Base-by-base conservation (phyloP, 2,113 vertebrate species). In the Brachypteracias leptosomus region DNA sequence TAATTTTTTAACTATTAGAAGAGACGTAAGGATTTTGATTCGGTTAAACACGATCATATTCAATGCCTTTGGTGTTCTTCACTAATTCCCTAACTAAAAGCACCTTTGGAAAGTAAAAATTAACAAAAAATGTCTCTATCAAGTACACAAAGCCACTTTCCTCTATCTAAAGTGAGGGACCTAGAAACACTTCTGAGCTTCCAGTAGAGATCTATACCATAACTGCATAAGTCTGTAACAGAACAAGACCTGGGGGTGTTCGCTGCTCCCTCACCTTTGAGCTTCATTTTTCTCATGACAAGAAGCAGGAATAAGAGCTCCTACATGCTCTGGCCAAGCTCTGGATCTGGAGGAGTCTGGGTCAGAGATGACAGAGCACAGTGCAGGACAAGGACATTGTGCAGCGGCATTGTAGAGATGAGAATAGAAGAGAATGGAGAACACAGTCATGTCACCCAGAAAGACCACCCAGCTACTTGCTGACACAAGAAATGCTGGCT, bases 281-380 rank as follows among this genome's bases (percentile, higher is more conserved):
- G 35, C 49, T 12, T 76, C 1, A 0, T 44, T 79, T 36, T 55
- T 28, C 35, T n/a, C 40, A 29, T 2, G 3, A 46, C 2, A 1
- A 55, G 52, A 63, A 87, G 54, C 19, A 80, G 33, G 29, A 70
- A 57, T 33, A 65, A 66, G 33, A 57, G 22, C 25, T 38, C 17
- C 28, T 33, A 19, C 3, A 21, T 2, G 15, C 15, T 78, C 42
- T 40, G 38, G 31, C 20, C n/a, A 70, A 72, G 47, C 17, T 44
- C 51, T 42, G 46, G 22, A 65, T 36, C 28, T 58, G 28, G 17
- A 84, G 16, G 4, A 52, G 17, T 31, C 49, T 66, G 46, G 9
- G 7, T 47, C 52, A 77, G 31, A 24, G 52, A 77, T 36, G 25
- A 54, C 14, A 77, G 35, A 77, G 33, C 40, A 59, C 51, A 11